A percentile compares a stretch with the other conserved stretches of the same genome.
Conservation (phyloP, 2,113 vertebrate species). For the Cavia aperea region DNA sequence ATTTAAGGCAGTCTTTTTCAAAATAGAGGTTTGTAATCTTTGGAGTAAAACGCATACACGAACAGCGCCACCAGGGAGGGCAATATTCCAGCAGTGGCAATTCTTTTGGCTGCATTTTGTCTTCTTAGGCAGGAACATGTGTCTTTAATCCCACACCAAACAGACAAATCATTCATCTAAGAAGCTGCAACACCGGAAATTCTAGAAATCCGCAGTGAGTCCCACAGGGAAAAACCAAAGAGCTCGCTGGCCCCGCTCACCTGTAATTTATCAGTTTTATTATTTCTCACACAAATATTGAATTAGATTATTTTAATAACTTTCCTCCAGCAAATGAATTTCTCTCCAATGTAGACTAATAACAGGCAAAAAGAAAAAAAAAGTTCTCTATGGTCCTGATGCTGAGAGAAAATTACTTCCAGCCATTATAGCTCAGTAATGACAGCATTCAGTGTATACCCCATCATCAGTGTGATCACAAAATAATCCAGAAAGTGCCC, state of each 20-base stretch:
- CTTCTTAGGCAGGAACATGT: not conserved
- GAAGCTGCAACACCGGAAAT: slow-evolving; percentile 21
- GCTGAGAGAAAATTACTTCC: slow-evolving; percentile 64
- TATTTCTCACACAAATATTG: slow-evolving; percentile 61
- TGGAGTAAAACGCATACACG: not conserved
- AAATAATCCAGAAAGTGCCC: slow-evolving; percentile 43
- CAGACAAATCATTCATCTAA: slow-evolving; percentile 39
- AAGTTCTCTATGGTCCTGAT: slow-evolving; percentile 45
- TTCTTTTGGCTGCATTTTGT: slow-evolving; percentile 6
- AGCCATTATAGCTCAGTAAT: slow-evolving; percentile 51
- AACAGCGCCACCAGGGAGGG: not conserved
- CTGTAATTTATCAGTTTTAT: slow-evolving; percentile 65
- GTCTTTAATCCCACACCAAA: slow-evolving; percentile 45
- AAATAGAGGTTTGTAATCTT: slow-evolving; percentile 6
- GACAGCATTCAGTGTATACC: slow-evolving; percentile 44
- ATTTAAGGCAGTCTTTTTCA: not conserved
- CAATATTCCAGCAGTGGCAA: not conserved
- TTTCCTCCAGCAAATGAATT: slow-evolving; percentile 57
- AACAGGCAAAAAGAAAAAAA: slow-evolving; percentile 39
- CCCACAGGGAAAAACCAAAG: slow-evolving; percentile 32
- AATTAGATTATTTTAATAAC: slow-evolving; percentile 66
- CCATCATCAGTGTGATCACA: slow-evolving; percentile 43
- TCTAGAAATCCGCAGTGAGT: not conserved
- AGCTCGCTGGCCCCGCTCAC: slow-evolving; percentile 32
- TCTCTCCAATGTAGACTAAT: slow-evolving; percentile 54